These are phyloP conservation scores for Notodonta ziczac DNA, from an alignment of 2,888 invertebrate genomes.

Conservation along the genomic window DNA sequence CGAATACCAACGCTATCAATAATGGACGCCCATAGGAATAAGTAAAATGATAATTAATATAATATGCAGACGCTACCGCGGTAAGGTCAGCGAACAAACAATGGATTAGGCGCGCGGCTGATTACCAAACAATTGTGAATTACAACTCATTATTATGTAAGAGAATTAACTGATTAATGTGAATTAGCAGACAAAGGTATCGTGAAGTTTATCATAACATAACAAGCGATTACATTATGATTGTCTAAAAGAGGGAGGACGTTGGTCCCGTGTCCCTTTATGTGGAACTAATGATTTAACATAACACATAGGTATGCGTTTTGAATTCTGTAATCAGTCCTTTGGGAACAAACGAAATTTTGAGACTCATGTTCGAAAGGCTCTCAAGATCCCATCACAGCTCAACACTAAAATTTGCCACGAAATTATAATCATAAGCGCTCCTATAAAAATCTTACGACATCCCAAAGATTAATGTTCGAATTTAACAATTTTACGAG, in stretches of 20 bases:
- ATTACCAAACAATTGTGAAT: conserved; percentile 16
- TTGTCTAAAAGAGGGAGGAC: background rate
- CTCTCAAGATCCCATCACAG: background rate
- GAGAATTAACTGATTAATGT: conserved; percentile 5
- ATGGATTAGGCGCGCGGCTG: conserved; percentile 28
- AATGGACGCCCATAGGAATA: conserved; percentile 40
- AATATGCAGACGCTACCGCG: conserved; percentile 33
- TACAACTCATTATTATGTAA: conserved; percentile 19
- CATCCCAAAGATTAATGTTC: background rate
- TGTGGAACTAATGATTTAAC: background rate
- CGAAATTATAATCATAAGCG: no score
- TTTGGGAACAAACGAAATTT: no score
- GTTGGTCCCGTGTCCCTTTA: background rate
- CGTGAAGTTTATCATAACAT: background rate
- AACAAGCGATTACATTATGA: background rate
- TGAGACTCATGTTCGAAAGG: background rate
- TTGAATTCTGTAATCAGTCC: background rate
- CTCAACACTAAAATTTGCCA: no score
- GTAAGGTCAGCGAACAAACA: conserved; percentile 33
- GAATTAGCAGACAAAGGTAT: conserved; percentile 15
- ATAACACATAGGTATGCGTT: background rate
- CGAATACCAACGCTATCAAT: conserved; percentile 40
- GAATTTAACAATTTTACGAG: background rate
- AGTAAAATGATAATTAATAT: conserved; percentile 46
- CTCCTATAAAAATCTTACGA: background rate